Conservation (phyloP, 2,888 invertebrate genomes). For the Allolobophora icterica region DNA sequence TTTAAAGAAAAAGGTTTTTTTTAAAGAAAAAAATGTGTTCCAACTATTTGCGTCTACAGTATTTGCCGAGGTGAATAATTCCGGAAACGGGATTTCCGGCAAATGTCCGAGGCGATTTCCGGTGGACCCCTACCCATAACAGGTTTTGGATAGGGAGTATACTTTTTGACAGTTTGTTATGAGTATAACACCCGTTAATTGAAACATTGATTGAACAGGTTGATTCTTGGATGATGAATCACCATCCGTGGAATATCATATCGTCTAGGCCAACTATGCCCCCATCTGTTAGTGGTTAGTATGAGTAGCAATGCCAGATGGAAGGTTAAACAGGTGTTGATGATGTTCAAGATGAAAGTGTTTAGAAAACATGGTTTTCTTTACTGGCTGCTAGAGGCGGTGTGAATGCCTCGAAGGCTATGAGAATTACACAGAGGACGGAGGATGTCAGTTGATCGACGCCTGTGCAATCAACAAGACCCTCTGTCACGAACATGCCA, state of each 20-base stretch:
- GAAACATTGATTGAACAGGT: neutral
- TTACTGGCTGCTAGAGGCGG: slow-evolving; percentile 27
- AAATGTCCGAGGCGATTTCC: no score
- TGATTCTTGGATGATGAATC: neutral
- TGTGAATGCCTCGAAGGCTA: slow-evolving; percentile 56
- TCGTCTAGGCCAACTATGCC: neutral
- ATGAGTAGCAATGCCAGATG: neutral
- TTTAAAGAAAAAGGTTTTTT: no score
- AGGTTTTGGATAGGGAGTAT: neutral
- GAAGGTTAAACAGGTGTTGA: neutral
- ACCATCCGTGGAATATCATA: neutral
- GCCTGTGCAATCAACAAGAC: slow-evolving; percentile 49
- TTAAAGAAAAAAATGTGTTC: no score
- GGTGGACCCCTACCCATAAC: no score
- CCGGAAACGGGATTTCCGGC: no score
- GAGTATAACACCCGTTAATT: neutral
- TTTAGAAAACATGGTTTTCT: neutral
- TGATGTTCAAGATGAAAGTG: neutral
- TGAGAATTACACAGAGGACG: slow-evolving; percentile 48
- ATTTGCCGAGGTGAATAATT: no score
- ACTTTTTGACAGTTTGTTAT: neutral
- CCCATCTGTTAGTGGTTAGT: neutral
- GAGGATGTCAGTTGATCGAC: slow-evolving; percentile 55
- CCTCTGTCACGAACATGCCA: slow-evolving; percentile 54
- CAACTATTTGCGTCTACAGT: no score